These are phyloP conservation scores for Elaphurus davidianus DNA, from an alignment of 2,113 vertebrate species.

Conservation along the genomic window DNA sequence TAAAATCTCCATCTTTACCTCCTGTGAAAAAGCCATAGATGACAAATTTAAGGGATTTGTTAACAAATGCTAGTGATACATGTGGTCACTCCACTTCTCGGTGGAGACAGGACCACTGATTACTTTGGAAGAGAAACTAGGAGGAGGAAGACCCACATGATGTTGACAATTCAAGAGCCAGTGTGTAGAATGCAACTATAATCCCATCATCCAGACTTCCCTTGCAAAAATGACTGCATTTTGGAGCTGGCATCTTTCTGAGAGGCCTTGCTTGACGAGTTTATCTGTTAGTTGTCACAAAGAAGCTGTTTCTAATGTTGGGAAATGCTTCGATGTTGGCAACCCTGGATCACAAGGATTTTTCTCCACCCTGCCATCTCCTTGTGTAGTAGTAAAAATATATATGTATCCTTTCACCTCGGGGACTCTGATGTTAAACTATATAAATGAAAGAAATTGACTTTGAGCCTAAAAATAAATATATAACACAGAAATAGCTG, in stretches of 20 bases:
- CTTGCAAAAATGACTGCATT: background rate
- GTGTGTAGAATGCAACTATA: fast-evolving
- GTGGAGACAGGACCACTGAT: background rate
- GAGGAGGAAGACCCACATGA: fast-evolving
- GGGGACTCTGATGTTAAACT: slow-evolving; percentile 63
- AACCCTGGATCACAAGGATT: slow-evolving; percentile 42
- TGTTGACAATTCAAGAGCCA: fast-evolving
- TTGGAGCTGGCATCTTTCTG: fast-evolving
- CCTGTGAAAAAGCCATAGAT: background rate
- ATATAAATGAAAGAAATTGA: slow-evolving; percentile 75
- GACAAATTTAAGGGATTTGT: background rate
- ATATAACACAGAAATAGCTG: slow-evolving; percentile 60
- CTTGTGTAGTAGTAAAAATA: slow-evolving; percentile 22
- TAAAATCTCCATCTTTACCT: background rate
- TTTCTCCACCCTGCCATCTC: background rate
- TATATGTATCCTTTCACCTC: slow-evolving; percentile 38
- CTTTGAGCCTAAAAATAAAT: slow-evolving; percentile 72
- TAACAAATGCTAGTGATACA: background rate
- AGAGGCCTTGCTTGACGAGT: background rate
- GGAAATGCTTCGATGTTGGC: slow-evolving; percentile 35
- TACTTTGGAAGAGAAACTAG: background rate
- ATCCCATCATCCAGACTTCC: background rate
- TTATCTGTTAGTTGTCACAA: background rate
- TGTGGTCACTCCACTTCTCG: background rate
- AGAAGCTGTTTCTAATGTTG: slow-evolving; percentile 31